Evolutionary conservation across 2,797 vertebrate genomes (phyloP).

Genomic region (Gymnocypris eckloni): DNA sequence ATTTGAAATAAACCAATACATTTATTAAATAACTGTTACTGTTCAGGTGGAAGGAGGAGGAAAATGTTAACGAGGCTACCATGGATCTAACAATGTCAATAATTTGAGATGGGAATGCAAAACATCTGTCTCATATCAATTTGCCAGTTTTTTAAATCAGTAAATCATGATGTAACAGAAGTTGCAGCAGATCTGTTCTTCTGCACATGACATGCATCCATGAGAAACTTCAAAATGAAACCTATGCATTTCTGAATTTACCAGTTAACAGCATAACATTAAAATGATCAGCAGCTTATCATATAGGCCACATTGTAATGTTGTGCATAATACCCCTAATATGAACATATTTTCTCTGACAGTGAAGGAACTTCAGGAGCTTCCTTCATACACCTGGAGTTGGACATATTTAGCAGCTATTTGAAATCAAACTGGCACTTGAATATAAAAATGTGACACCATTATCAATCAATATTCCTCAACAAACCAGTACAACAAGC

Average conservation of each 20-base stretch:
- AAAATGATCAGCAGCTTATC: not conserved
- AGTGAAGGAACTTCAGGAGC: not conserved
- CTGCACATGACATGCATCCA: not conserved
- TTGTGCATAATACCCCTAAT: not conserved
- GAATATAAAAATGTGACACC: not conserved
- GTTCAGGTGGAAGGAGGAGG: not conserved
- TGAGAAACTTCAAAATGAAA: not conserved
- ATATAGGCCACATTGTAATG: not conserved
- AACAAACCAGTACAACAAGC: slow-evolving; percentile 25
- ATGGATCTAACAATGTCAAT: slow-evolving; percentile 1
- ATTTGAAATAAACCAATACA: no score
- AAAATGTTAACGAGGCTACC: not conserved
- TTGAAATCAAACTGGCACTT: not conserved
- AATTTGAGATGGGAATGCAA: slow-evolving; percentile 1
- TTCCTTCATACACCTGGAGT: not conserved
- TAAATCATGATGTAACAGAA: not conserved
- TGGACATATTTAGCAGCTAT: slow-evolving; percentile 15
- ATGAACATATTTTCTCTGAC: not conserved
- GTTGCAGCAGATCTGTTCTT: not conserved
- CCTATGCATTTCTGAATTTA: not conserved
- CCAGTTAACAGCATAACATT: not conserved
- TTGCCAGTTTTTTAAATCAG: not conserved
- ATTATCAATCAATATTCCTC: not conserved
- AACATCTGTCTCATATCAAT: not conserved
- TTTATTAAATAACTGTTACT: no score